These are phyloP conservation scores for Cephus pulcher DNA, from an alignment of 2,888 invertebrate species.

Conservation along the genomic window DNA sequence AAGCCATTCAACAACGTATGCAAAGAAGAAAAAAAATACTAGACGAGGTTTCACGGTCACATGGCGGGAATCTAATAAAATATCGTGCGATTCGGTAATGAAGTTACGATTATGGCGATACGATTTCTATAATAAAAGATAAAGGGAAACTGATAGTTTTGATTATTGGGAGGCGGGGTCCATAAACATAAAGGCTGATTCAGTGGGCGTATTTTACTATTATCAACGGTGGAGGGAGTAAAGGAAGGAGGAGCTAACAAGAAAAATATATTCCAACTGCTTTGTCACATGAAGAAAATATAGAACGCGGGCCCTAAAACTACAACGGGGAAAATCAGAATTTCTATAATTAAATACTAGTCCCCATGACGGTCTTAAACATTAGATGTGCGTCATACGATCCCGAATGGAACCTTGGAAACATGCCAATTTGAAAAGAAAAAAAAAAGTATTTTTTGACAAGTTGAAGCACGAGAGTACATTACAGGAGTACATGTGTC, in stretches of 20 bases:
- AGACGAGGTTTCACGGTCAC: slow-evolving; percentile 50
- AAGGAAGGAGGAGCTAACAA: background rate
- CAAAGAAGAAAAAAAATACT: slow-evolving; percentile 21
- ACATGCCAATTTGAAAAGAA: background rate
- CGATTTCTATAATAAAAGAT: background rate
- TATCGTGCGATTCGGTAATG: slow-evolving; percentile 41
- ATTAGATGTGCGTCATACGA: background rate
- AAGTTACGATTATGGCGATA: slow-evolving; percentile 8
- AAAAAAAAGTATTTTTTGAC: background rate
- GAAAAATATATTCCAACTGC: background rate
- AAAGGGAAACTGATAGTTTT: background rate
- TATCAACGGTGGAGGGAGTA: background rate
- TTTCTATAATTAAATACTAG: background rate
- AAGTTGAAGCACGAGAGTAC: background rate
- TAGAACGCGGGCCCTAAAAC: background rate
- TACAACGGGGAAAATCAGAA: background rate
- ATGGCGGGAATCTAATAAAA: slow-evolving; percentile 41
- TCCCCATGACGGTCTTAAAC: background rate
- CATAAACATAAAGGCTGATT: slow-evolving; percentile 14
- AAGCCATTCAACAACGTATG: slow-evolving; percentile 41
- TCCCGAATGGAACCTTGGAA: background rate
- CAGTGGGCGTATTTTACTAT: background rate
- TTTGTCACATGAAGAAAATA: background rate
- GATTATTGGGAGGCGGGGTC: background rate
- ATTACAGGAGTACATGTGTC: background rate